Conservation (phyloP, 2,113 vertebrate genomes). For the Lampris megalopsis region DNA sequence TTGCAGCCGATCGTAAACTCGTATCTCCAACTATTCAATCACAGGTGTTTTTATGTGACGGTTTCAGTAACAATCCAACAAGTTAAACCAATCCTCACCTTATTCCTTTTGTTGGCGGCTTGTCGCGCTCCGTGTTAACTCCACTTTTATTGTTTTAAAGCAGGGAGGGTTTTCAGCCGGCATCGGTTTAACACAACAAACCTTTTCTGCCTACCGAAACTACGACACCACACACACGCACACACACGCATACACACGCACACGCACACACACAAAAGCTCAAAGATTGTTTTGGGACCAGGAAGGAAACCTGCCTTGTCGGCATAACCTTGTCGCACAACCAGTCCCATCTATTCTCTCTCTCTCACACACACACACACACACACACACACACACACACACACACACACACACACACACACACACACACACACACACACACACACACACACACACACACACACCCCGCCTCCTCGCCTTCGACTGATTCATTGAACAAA, state of each 20-base stretch:
- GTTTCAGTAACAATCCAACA: not conserved
- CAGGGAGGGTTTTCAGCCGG: conserved; percentile 24
- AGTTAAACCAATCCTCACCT: conserved; percentile 48
- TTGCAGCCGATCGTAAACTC: not conserved
- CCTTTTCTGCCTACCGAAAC: not conserved
- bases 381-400: not conserved
- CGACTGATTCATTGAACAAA: too few relatives aligned
- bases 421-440: not conserved
- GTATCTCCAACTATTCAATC: not conserved
- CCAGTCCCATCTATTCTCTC: conserved; percentile 53
- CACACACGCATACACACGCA: too few relatives aligned
- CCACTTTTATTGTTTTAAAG: conserved; percentile 59
- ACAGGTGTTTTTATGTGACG: not conserved
- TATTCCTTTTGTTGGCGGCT: conserved; percentile 62
- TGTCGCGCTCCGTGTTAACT: conserved; percentile 29
- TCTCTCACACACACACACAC: conserved; percentile 32
- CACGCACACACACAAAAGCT: not conserved
- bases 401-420: too few relatives aligned
- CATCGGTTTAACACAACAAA: conserved; percentile 26
- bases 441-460: too few relatives aligned
- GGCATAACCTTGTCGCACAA: conserved; percentile 33
- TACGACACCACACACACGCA: too few relatives aligned
- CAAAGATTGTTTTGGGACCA: conserved; percentile 12
- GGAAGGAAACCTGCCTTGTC: conserved; percentile 33
- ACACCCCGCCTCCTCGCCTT: too few relatives aligned